Evolutionary conservation across 2,113 vertebrate genomes (phyloP), one percentile per base, ranked within the genome.

Genomic region (Bolborhynchus lineola): DNA sequence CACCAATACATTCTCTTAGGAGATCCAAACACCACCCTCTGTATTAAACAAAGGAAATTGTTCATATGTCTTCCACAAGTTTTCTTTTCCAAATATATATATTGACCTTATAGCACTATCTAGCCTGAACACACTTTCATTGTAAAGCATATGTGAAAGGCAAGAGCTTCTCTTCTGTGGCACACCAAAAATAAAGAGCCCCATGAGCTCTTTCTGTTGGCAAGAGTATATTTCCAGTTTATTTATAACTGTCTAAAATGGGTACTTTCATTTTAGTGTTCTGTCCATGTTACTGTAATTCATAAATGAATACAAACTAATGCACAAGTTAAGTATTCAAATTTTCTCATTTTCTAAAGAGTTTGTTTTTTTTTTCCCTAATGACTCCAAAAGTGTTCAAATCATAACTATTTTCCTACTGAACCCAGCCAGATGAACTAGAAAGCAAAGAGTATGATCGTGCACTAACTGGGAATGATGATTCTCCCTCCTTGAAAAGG

Each of bases 21-120:
- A 95, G 52, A 94, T 88, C 62, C 44, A 44, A 41, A 68, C 68
- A 44, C 29, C 82, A 26, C 31, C n/a, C 28, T 65, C n/a, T 53
- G 62, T 79, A 94, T 96, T 96, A 94, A 94, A 90, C 65, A 96
- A 93, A 96, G 92, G 92, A 96, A 96, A 97, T 96, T 96, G 86
- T 91, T 94, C 82, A 68, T 90, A 91, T 52, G 60, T 64, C 62
- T 91, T 96, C 65, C 5, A 0, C 31, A 78, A 86, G 47, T 75
- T 88, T 91, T 90, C 53, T 88, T 93, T 94, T 95, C 64, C 42
- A 75, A 69, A 80, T 71, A 67, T 62, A 84, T 91, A 42, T 85
- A 33, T 67, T 90, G 90, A 95, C 83, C 72, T 93, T 93, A 67
- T 47, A 86, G 33, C 64, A 81, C 46, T 84, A 84, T 90, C 64